Percentiles rank a stretch among this genome's conserved stretches.
Conservation (phyloP, 2,888 invertebrate species). For the Boloria euphrosyne region DNA sequence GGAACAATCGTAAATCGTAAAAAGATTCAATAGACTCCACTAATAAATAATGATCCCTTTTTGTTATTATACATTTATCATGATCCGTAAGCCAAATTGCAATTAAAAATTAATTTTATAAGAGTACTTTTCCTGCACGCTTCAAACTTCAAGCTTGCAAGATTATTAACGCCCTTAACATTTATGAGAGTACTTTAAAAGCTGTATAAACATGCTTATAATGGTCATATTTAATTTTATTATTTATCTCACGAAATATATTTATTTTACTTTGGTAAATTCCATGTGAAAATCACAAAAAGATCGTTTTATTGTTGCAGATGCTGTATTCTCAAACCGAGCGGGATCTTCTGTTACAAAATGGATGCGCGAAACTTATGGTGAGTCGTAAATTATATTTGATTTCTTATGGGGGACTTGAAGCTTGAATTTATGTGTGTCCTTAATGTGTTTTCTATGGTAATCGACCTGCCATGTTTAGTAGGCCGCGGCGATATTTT, state of each 20-base stretch:
- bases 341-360: conserved; percentile 50
- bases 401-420: conserved; percentile 1
- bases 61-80: too few relatives aligned
- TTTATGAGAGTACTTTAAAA: too few relatives aligned
- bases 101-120: too few relatives aligned
- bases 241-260: neutral
- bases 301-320: conserved; percentile 53
- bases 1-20: too few relatives aligned
- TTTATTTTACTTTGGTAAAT: neutral
- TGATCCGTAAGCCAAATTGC: too few relatives aligned
- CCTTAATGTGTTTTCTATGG: conserved; percentile 19
- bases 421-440: conserved; percentile 19
- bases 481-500: conserved; percentile 1
- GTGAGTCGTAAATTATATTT: conserved; percentile 50
- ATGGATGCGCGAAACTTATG: conserved; percentile 65
- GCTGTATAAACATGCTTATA: too few relatives aligned
- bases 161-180: too few relatives aligned
- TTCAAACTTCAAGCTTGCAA: too few relatives aligned
- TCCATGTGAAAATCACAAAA: conserved; percentile 2
- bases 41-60: too few relatives aligned
- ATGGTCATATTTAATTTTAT: too few relatives aligned
- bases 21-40: too few relatives aligned
- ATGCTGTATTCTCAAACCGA: conserved; percentile 45
- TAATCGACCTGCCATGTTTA: conserved; percentile 4
- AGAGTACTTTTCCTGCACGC: too few relatives aligned